These are phyloP conservation scores for Tetramorium bicarinatum DNA, from an alignment of 2,888 invertebrate genomes.

Conservation along the genomic window DNA sequence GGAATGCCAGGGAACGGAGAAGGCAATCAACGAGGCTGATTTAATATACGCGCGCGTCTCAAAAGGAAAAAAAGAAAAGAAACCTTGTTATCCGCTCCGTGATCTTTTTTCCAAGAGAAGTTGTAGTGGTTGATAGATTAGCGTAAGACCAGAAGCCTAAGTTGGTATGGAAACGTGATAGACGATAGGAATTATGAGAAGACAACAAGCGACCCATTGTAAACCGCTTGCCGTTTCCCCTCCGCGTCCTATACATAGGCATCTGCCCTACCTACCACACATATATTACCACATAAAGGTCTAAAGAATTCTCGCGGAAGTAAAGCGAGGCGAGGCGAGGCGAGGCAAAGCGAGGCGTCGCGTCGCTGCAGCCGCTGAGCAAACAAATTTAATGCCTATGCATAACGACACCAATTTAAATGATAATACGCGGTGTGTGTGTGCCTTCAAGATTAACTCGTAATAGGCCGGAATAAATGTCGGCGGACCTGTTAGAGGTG, in stretches of 20 bases:
- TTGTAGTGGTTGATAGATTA: constrained; percentile 35
- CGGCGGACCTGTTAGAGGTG: constrained; percentile 74
- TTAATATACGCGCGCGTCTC: constrained; percentile 47
- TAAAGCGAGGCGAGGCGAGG: constrained; percentile 54
- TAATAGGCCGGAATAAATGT: constrained; percentile 79
- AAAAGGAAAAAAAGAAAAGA: constrained; percentile 39
- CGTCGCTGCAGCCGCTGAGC: constrained; percentile 47
- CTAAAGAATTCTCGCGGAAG: constrained; percentile 61
- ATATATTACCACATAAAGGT: constrained; percentile 44
- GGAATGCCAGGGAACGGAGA: constrained; percentile 61
- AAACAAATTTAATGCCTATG: constrained; percentile 78
- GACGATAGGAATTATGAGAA: constrained; percentile 52
- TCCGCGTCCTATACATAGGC: not conserved
- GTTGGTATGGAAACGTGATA: constrained; percentile 41
- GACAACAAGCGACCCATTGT: constrained; percentile 49
- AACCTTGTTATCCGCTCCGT: constrained; percentile 28
- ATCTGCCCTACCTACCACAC: constrained; percentile 21
- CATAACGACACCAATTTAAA: constrained; percentile 80
- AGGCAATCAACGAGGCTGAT: constrained; percentile 63
- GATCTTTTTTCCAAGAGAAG: constrained; percentile 30
- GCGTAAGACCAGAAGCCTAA: constrained; percentile 40
- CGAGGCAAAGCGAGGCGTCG: constrained; percentile 9
- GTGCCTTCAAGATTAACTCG: constrained; percentile 78
- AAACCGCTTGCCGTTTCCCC: constrained; percentile 29
- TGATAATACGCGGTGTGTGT: constrained; percentile 79